Base-by-base conservation (phyloP, 2,113 vertebrate species). In the Poeciliopsis occidentalis region DNA sequence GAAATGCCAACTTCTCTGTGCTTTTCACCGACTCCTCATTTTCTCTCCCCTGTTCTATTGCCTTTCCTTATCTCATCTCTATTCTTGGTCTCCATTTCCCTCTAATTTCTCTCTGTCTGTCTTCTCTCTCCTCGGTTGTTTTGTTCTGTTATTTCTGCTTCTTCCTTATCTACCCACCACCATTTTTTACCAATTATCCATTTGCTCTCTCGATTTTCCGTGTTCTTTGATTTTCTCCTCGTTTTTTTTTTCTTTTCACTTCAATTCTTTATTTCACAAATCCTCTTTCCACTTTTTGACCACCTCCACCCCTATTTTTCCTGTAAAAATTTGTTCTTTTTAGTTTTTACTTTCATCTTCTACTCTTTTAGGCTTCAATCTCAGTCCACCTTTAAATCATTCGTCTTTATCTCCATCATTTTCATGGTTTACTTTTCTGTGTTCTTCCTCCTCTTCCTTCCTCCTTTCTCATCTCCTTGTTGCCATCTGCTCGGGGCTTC, bases 401-500 rank as follows among this genome's bases (percentile, higher is more conserved):
- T 27, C 17, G 6, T 22, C 8, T 12, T 30, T 12, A 37, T 39
- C 41, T 69, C 73, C 39, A 64, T 26, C 12, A 4, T 22, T 26
- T 64, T 37, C 34, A 32, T 63, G 31, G 3, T 15, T 57, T 39
- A 4, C 24, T 29, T 65, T 54, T 41, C 17, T 34, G 1, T 31
- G 39, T 71, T 34, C 39, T 44, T 31, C 37, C 12, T 72, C 5
- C 51, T 30, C 4, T 41, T 30, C 22, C 8, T 32, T 27, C 34
- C 71, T 22, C 29, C 60, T 17, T n/a, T 44, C 65, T 27, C 4
- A 27, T 70, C 57, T 60, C 64, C 17, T 64, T 44, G 74, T 83
- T 70, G 10, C 64, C 69, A 81, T 81, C 73, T 83, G 74, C 69
- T 73, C 7, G 0, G 34, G 77, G 67, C 75, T 72, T 78, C 71